Percentiles rank a stretch among this genome's conserved stretches.
Evolutionary conservation across 2,888 invertebrate species (phyloP).

Genomic region (Pristionchus exspectatus): DNA sequence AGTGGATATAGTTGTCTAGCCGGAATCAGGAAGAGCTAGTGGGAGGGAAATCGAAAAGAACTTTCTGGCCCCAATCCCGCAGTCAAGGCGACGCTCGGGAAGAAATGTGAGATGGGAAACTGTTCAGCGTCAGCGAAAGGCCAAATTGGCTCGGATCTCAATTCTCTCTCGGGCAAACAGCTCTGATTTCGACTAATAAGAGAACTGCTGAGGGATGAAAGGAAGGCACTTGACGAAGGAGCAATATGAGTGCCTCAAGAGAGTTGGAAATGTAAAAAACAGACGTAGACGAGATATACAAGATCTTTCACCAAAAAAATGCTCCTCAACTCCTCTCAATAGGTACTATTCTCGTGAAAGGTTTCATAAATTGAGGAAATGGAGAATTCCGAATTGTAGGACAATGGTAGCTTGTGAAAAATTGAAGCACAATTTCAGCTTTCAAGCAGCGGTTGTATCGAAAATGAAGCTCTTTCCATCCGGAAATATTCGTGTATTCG

Average conservation of each 20-base stretch:
- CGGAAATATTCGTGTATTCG: background rate
- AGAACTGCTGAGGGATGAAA: background rate
- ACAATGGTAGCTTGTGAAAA: no score
- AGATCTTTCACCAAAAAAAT: no score
- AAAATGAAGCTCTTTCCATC: background rate
- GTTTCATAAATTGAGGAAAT: no score
- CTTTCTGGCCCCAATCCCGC: background rate
- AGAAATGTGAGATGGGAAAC: background rate
- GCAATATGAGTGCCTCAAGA: background rate
- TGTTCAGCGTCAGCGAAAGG: background rate
- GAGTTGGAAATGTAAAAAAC: background rate
- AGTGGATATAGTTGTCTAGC: background rate
- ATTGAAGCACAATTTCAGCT: no score
- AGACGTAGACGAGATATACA: background rate
- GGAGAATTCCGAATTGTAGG: no score
- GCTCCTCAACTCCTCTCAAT: no score
- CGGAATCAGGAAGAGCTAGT: background rate
- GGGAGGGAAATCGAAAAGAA: background rate
- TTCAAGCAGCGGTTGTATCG: background rate
- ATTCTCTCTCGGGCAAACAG: background rate
- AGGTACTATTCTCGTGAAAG: no score
- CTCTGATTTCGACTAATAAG: conserved; percentile 10
- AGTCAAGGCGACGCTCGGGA: background rate
- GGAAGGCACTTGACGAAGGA: background rate
- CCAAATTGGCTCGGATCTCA: background rate